Percentiles rank a stretch among this genome's conserved stretches.
phyloP scores from a whole-genome alignment of 1,140 invertebrate species.

The Theocolax elegans region DNA sequence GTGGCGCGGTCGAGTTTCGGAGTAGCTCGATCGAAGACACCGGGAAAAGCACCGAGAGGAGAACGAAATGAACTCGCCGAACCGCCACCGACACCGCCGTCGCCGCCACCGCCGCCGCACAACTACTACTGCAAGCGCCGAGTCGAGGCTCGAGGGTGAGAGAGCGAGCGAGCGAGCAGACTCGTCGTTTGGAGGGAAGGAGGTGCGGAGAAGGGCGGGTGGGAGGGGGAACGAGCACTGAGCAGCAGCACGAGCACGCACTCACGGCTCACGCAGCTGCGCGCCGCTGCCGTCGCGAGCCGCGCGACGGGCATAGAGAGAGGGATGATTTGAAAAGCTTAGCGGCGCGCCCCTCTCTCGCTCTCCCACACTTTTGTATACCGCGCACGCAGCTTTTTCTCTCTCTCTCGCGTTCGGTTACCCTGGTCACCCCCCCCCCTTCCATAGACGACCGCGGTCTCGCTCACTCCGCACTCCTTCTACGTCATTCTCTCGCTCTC shows the following conservation, averaged over 20 bases:
- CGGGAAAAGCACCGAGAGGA: too few species aligned
- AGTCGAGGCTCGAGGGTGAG: neutral
- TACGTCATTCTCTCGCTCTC: constrained; percentile 1
- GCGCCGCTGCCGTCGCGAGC: neutral
- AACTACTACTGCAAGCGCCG: too few species aligned
- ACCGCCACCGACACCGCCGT: too few species aligned
- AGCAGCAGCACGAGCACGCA: neutral
- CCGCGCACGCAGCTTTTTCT: too few species aligned
- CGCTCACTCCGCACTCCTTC: neutral
- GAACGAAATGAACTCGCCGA: too few species aligned
- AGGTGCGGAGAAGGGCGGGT: neutral
- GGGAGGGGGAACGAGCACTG: neutral
- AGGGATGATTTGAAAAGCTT: constrained; percentile 32
- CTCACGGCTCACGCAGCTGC: too few species aligned
- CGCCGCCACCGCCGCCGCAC: too few species aligned
- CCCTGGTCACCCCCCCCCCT: too few species aligned
- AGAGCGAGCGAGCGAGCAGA: neutral
- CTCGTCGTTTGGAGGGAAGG: neutral
- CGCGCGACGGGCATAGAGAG: neutral
- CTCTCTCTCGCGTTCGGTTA: neutral
- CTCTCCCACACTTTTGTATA: neutral
- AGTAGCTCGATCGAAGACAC: too few species aligned
- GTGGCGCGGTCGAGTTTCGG: too few species aligned
- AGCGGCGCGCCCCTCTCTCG: constrained; percentile 4
- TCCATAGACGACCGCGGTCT: too few species aligned